Percentiles rank a stretch among this genome's conserved stretches.
phyloP scores from a whole-genome alignment of 2,797 vertebrate species.

The Poecilia velifera region DNA sequence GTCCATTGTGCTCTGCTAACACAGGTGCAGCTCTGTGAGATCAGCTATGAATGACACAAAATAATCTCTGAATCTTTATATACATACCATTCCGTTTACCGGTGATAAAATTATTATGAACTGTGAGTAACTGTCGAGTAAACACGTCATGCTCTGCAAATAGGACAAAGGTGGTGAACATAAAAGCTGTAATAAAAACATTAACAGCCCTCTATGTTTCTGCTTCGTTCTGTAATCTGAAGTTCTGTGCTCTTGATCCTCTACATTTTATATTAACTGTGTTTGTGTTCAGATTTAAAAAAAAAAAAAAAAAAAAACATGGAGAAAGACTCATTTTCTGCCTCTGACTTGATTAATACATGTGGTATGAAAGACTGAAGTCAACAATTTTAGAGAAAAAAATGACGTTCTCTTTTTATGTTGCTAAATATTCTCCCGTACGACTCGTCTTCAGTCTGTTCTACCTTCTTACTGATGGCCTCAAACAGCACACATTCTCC shows the following conservation, averaged over 20 bases:
- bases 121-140: background rate
- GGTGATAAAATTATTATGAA: background rate
- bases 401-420: background rate
- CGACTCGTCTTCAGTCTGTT: background rate
- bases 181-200: background rate
- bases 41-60: background rate
- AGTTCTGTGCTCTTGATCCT: background rate
- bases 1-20: constrained; percentile 26
- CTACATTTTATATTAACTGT: background rate
- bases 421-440: background rate
- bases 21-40: background rate
- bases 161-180: background rate
- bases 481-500: background rate
- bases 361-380: background rate
- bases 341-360: background rate
- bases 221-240: background rate
- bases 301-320: background rate
- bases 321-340: background rate
- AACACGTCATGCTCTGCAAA: background rate
- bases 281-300: background rate
- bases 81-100: background rate
- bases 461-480: background rate
- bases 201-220: background rate
- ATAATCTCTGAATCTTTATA: background rate
- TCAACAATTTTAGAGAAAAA: background rate